Percentiles rank a stretch among this genome's conserved stretches.
Conservation (phyloP, 2,113 vertebrate species). For the Nyctibius bracteatus region DNA sequence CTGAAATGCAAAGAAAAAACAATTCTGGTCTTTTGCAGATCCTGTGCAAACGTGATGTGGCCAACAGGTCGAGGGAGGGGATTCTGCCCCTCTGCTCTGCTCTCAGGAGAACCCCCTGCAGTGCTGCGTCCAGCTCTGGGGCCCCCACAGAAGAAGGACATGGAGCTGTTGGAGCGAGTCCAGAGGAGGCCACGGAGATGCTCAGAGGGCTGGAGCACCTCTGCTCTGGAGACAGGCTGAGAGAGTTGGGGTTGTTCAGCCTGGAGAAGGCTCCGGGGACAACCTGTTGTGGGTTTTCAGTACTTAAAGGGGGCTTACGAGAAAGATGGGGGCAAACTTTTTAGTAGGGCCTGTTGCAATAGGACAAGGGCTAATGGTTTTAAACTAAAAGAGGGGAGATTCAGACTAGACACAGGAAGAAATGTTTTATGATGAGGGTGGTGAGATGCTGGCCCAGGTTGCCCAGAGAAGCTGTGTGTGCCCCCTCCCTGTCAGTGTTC, state of each 20-base stretch:
- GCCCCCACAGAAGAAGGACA: not conserved
- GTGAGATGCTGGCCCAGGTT: too few species aligned
- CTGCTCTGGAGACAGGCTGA: not conserved
- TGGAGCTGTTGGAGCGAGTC: not conserved
- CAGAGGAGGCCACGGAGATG: not conserved
- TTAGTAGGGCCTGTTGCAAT: too few species aligned
- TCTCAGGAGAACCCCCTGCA: not conserved
- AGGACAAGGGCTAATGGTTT: too few species aligned
- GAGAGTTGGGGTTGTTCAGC: not conserved
- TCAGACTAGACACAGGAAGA: too few species aligned
- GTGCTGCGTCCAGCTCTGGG: not conserved
- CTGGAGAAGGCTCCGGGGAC: not conserved
- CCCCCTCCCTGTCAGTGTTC: too few species aligned
- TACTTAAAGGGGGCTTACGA: not conserved
- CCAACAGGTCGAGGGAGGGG: too few species aligned
- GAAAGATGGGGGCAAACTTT: not conserved
- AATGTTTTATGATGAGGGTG: too few species aligned
- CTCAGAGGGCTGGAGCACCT: not conserved
- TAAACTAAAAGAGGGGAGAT: too few species aligned
- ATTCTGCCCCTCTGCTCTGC: not conserved
- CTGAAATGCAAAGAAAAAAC: not conserved
- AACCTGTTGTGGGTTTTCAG: not conserved
- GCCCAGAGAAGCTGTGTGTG: too few species aligned
- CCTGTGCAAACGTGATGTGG: fast-evolving
- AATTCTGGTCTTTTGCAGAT: not conserved